These are phyloP conservation scores for Esox masquinongy DNA, from an alignment of 2,797 vertebrate genomes.

Conservation along the genomic window DNA sequence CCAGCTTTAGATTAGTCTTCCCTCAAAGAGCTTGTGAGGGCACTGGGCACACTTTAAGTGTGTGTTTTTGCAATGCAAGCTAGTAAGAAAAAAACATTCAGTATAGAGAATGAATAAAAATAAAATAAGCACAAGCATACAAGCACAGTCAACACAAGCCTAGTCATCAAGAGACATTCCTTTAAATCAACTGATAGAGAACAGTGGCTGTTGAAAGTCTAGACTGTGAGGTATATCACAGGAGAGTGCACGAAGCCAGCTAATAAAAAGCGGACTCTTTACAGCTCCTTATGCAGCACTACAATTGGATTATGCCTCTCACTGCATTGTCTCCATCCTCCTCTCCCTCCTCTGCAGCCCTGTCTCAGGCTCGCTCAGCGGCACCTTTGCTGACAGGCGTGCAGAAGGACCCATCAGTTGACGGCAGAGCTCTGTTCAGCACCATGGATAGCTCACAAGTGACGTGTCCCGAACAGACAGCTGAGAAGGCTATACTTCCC, in stretches of 20 bases:
- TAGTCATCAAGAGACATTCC: neutral
- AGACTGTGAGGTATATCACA: neutral
- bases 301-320: constrained; percentile 57
- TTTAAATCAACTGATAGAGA: neutral
- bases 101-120: neutral
- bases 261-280: constrained; percentile 59
- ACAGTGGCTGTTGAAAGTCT: constrained; percentile 13
- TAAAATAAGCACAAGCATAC: too few relatives aligned
- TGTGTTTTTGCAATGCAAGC: neutral
- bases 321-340: neutral
- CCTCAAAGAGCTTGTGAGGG: neutral
- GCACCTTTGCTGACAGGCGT: constrained; percentile 62
- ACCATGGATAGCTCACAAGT: constrained; percentile 63
- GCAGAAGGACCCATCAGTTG: neutral
- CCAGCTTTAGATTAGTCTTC: neutral
- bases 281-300: constrained; percentile 29
- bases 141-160: neutral
- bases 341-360: constrained; percentile 43
- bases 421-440: constrained; percentile 54
- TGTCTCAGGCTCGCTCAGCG: constrained; percentile 44
- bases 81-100: neutral
- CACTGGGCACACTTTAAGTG: neutral
- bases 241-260: constrained; percentile 17
- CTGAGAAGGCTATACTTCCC: neutral
- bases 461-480: constrained; percentile 8